A percentile compares a stretch with the other conserved stretches of the same genome.
Conservation (phyloP, 1,140 invertebrate genomes). For the Heliconius nattereri region DNA sequence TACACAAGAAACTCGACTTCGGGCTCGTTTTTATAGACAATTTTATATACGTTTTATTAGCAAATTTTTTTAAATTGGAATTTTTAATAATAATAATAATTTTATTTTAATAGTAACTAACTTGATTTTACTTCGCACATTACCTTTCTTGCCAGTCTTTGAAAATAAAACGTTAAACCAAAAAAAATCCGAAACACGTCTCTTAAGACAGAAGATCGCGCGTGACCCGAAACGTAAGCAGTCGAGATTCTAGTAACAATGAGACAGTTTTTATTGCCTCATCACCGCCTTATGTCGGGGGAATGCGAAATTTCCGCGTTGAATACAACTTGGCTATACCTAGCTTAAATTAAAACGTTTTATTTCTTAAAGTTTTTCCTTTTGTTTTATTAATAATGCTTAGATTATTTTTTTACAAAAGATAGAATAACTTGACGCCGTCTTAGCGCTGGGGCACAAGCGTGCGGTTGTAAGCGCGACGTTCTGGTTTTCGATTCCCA, state of each 20-base stretch:
- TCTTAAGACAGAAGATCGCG: slow-evolving; percentile 26
- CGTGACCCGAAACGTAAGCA: slow-evolving; percentile 28
- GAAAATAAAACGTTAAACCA: slow-evolving; percentile 26
- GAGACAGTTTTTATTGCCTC: slow-evolving; percentile 41
- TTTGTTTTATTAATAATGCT: no score
- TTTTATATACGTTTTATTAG: no score
- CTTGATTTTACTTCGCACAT: neutral
- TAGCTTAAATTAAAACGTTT: slow-evolving; percentile 15
- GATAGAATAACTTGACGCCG: no score
- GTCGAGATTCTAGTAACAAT: slow-evolving; percentile 39
- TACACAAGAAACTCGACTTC: no score
- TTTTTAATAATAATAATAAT: no score
- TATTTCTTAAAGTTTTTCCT: neutral
- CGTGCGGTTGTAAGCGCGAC: no score
- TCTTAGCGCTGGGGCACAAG: no score
- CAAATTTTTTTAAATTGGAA: no score
- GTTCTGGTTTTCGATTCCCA: no score
- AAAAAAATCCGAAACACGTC: slow-evolving; percentile 28
- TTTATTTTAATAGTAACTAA: neutral
- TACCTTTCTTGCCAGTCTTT: neutral
- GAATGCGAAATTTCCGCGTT: slow-evolving; percentile 23
- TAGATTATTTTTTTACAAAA: no score
- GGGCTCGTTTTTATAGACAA: no score
- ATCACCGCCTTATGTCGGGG: slow-evolving; percentile 36
- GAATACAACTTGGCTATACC: neutral